Base-by-base conservation (phyloP, 2,113 vertebrate species). In the Triplophysa rosa region DNA sequence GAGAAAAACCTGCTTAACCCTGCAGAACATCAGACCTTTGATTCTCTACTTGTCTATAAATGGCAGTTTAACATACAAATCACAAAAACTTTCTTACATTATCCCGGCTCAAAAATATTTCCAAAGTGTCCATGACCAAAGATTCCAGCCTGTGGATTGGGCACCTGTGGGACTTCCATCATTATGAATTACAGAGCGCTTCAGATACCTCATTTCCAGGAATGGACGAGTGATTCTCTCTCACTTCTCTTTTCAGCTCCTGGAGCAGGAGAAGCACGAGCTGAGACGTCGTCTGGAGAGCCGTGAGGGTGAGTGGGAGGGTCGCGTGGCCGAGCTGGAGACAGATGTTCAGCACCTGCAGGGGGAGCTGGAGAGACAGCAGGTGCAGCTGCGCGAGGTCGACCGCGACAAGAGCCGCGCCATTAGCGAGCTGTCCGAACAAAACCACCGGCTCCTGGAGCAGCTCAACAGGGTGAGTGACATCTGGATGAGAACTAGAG, bases 251-350 rank as follows among this genome's bases (percentile, higher is more conserved):
- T 6, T 33, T 23, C 86, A 99, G 98, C 95, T 95, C 87, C 90
- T 99, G 89, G 97, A 98, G 85, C 98, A 99, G 90, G 98, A 99
- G 88, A 99, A 99, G 70, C 96, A 99, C 0, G 97, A 99, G 83
- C 68, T 99, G 80, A 91, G 95, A 75, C 89, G 96, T 77, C 93
- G 96, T 6, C 92, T 98, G 85, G 97, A 98, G 86, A 97, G 94
- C 80, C 94, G 93, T 56, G 97, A 99, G 87, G 96, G 97, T 0
- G 97, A 99, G 82, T 99, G 98, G 98, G 98, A 99, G 92, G 94
- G 96, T 26, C 93, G 97, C 0, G 96, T 98, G 70, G 95, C 96
- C 0, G 98, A 99, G 75, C 94, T 99, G 92, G 98, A 99, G 90
- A 94, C 94, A 0, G 98, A 99, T 0, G 93, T 99, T 84, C 96